Evolutionary conservation across 2,888 invertebrate species (phyloP).

Genomic region (Tiliacea citrago): DNA sequence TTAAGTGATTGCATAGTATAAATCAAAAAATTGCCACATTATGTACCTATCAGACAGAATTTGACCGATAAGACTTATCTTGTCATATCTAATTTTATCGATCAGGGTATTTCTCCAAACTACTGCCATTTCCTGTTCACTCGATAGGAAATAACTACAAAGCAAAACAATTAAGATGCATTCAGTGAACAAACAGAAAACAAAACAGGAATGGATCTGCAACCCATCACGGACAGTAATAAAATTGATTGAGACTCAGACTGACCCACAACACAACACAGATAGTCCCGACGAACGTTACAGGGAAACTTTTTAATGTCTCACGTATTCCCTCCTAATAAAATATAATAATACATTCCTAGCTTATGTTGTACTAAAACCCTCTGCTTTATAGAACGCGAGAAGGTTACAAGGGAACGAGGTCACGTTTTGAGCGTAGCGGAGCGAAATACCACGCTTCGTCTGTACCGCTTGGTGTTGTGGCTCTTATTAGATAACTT

Average conservation of each 20-base stretch:
- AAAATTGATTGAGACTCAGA: slow-evolving; percentile 16
- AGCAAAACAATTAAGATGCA: slow-evolving; percentile 12
- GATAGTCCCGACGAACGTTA: slow-evolving; percentile 6
- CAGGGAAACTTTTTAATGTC: slow-evolving; percentile 42
- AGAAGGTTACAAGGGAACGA: not conserved
- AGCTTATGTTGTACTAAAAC: slow-evolving; percentile 10
- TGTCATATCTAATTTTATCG: not conserved
- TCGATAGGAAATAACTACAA: not conserved
- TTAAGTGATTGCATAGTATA: not conserved
- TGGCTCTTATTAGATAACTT: not conserved
- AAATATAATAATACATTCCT: slow-evolving; percentile 47
- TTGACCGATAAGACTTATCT: slow-evolving; percentile 3
- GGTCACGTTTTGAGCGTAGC: not conserved
- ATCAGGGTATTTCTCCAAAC: slow-evolving; percentile 12
- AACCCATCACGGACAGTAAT: slow-evolving; percentile 1
- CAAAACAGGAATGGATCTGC: slow-evolving; percentile 4
- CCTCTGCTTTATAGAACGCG: slow-evolving; percentile 12
- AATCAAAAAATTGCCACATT: slow-evolving; percentile 3
- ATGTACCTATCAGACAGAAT: too few relatives aligned
- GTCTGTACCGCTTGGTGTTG: not conserved
- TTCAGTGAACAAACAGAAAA: slow-evolving; percentile 10
- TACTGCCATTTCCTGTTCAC: not conserved
- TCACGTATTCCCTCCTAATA: slow-evolving; percentile 20
- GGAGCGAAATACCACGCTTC: not conserved
- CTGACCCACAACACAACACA: slow-evolving; percentile 21